Base-by-base conservation (phyloP, 2,888 invertebrate species). In the Uropetala carovei region DNA sequence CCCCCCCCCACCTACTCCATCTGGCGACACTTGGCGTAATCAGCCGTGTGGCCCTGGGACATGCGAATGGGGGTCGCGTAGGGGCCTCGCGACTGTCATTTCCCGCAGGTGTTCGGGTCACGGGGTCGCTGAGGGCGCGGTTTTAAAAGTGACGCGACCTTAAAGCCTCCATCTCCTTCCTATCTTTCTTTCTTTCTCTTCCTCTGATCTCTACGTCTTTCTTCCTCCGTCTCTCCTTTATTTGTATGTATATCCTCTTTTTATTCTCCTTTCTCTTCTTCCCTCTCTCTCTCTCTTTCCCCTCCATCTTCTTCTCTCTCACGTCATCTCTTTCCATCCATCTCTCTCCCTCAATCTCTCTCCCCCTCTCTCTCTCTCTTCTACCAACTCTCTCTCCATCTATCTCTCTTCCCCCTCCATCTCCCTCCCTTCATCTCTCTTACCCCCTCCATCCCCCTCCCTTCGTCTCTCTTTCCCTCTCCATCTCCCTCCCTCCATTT, bases 301-400 rank as follows among this genome's bases (percentile, higher is more conserved):
- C 81, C 58, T n/a, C 22, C 43, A 9, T 16, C 27, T 16, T 10
- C 22, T 16, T 86, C 92, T 56, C 83, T 64, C 16, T n/a, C 43
- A 5, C 85, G 2, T 43, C n/a, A n/a, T 64, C 18, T 56, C 81
- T 64, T 81, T 43, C 60, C 68, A 22, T 58, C 64, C 56, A 43
- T 10, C 30, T 43, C 43, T 43, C 43, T 43, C 5, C 56, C 89
- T 43, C 59, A 22, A 56, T 92, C 43, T 3, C 43, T 92, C 59
- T 22, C 84, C 27, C 92, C 16, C 14, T 18, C 84, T 27, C 10
- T 0, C 82, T 81, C 60, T 83, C 84, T 56, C 59, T 59, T 43
- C 83, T 84, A 58, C 84, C 84, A 82, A 57, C 56, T 84, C 59
- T 83, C 92, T 92, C 84, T 91, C 91, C n/a, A 57, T 58, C 91